Conservation (phyloP, 37 sponge, comb jelly and placozoan genomes). For the Diacarnus erythraeanus region DNA sequence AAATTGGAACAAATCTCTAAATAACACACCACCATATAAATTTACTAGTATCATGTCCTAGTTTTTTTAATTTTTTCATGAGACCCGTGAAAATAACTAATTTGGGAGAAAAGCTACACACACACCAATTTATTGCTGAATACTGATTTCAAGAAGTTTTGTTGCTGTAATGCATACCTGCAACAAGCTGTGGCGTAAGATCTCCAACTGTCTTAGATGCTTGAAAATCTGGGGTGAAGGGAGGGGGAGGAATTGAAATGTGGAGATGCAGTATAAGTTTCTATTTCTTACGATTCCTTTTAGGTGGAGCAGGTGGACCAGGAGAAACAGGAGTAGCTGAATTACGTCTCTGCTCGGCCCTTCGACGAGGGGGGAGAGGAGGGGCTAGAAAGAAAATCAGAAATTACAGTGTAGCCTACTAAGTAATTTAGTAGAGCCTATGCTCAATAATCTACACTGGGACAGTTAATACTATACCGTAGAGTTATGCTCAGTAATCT, state of each 20-base stretch:
- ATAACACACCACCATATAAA: no score
- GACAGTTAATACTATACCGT: no score
- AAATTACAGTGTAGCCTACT: background rate
- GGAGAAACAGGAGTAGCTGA: background rate
- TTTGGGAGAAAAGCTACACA: no score
- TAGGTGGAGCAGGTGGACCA: background rate
- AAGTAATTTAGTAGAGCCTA: background rate
- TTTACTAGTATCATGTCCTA: no score
- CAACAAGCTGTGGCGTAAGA: background rate
- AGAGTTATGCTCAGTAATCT: no score
- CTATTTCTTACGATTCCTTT: background rate
- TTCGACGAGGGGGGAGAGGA: constrained; percentile 5
- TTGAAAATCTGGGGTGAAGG: background rate
- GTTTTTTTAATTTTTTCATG: no score
- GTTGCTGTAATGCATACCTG: background rate
- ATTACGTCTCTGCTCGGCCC: background rate
- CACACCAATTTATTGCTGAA: no score
- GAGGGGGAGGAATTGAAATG: background rate
- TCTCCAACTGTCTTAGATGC: background rate
- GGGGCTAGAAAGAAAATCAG: constrained; percentile 1
- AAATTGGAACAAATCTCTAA: no score
- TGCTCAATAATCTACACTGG: no score
- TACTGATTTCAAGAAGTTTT: no score
- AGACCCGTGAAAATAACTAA: no score
- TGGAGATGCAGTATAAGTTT: background rate